phyloP scores from a whole-genome alignment of 2,888 invertebrate species.

The Hirtodrosophila trivittata region DNA sequence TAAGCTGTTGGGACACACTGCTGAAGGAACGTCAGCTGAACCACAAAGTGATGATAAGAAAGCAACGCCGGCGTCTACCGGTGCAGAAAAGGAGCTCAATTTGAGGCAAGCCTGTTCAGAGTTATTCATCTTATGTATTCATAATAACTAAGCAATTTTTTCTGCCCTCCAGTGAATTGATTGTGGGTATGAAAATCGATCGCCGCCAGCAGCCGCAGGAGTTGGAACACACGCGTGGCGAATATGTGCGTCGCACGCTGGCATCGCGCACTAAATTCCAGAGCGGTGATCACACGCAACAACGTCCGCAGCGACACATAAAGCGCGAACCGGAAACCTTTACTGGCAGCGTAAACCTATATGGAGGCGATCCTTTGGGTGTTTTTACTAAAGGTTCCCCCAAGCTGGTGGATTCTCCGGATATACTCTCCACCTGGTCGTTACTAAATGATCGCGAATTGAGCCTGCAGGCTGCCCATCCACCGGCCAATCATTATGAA shows the following conservation, averaged over 20 bases:
- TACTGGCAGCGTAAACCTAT: conserved; percentile 86
- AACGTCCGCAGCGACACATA: conserved; percentile 48
- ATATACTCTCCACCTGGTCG: conserved; percentile 88
- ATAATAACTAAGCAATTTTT: neutral
- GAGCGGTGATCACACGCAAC: conserved; percentile 24
- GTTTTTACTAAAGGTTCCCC: conserved; percentile 85
- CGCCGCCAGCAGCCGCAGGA: conserved; percentile 78
- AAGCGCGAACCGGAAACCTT: conserved; percentile 74
- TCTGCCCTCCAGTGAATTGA: conserved; percentile 86
- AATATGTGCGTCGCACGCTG: conserved; percentile 83
- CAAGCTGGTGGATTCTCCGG: conserved; percentile 60
- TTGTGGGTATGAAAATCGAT: conserved; percentile 92
- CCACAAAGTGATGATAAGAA: conserved; percentile 1
- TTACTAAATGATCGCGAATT: conserved; percentile 87
- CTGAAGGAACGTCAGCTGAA: conserved; percentile 14
- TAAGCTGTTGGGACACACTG: conserved; percentile 86
- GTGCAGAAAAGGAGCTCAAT: conserved; percentile 63
- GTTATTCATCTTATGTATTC: too few species aligned
- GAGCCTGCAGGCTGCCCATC: conserved; percentile 87
- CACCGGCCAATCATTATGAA: conserved; percentile 94
- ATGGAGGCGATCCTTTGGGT: conserved; percentile 86
- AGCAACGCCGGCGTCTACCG: neutral
- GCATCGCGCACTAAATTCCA: conserved; percentile 46
- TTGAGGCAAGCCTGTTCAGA: conserved; percentile 61
- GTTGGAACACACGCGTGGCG: conserved; percentile 72